Evolutionary conservation across 2,113 vertebrate genomes (phyloP).

Genomic region (Eulemur rufifrons): DNA sequence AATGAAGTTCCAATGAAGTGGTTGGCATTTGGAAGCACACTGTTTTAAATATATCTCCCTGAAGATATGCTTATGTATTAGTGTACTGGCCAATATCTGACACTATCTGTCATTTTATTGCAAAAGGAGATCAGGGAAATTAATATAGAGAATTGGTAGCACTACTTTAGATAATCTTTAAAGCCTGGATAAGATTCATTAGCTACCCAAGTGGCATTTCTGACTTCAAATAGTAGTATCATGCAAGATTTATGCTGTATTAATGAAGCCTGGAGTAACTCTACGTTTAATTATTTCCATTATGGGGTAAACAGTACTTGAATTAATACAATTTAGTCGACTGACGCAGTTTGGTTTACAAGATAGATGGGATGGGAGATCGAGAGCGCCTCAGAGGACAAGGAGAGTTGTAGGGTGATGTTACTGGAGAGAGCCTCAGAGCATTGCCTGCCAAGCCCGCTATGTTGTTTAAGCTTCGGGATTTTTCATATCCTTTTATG

Average conservation of each 20-base stretch:
- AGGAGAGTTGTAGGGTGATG: constrained; percentile 95
- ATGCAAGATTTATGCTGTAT: constrained; percentile 83
- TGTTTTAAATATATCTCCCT: constrained; percentile 92
- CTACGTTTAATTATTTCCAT: constrained; percentile 83
- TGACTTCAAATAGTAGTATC: constrained; percentile 82
- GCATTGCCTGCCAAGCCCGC: constrained; percentile 93
- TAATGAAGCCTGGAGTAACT: constrained; percentile 80
- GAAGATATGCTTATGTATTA: constrained; percentile 86
- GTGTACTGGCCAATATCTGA: constrained; percentile 86
- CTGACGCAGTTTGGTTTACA: constrained; percentile 87
- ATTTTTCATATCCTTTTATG: constrained; percentile 96
- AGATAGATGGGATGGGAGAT: constrained; percentile 96
- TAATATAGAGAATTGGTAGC: constrained; percentile 77
- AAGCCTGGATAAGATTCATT: constrained; percentile 80
- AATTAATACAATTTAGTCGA: constrained; percentile 80
- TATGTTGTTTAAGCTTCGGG: constrained; percentile 98
- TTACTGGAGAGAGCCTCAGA: constrained; percentile 95
- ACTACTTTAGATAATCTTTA: constrained; percentile 81
- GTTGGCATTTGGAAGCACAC: constrained; percentile 91
- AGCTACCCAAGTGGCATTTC: constrained; percentile 80
- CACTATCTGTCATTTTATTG: constrained; percentile 89
- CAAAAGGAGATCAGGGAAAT: constrained; percentile 81
- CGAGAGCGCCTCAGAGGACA: constrained; percentile 94
- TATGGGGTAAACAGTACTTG: constrained; percentile 80
- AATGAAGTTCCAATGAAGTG: constrained; percentile 85